These are phyloP conservation scores for Zenarchopterus dispar DNA, from an alignment of 2,797 vertebrate species.

Conservation along the genomic window DNA sequence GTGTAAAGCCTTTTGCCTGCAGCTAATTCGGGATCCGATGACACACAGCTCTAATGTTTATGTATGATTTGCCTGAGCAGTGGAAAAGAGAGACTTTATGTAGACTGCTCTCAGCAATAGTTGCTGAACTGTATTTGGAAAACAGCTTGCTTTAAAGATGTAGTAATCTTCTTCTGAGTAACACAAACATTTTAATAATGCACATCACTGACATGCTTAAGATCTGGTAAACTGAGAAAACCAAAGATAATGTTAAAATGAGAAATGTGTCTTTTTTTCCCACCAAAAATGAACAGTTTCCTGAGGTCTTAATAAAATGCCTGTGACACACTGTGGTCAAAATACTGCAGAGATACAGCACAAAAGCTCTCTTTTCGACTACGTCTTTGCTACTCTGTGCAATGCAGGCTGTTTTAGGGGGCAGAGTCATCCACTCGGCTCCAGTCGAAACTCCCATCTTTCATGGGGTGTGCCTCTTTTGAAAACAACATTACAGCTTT, in stretches of 20 bases:
- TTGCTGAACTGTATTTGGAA: conserved; percentile 10
- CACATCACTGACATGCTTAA: background rate
- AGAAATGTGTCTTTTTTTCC: no score
- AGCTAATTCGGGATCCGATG: conserved; percentile 47
- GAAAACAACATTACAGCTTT: no score
- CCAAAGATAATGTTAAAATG: conserved; percentile 8
- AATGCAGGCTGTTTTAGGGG: no score
- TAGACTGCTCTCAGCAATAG: conserved; percentile 20
- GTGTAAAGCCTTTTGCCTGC: conserved; percentile 35
- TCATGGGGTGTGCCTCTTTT: no score
- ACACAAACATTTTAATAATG: background rate
- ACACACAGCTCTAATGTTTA: conserved; percentile 45
- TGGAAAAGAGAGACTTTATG: conserved; percentile 18
- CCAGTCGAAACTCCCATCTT: no score
- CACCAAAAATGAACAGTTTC: no score
- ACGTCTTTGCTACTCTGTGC: no score
- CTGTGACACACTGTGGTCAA: no score
- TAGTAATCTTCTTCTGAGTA: conserved; percentile 1
- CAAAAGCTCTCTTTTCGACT: no score
- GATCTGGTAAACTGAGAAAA: conserved; percentile 6
- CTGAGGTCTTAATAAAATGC: no score
- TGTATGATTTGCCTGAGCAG: conserved; percentile 40
- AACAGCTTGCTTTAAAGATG: conserved; percentile 13
- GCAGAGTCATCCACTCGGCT: no score
- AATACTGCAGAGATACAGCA: no score